Percentiles rank a stretch among this genome's conserved stretches.
Evolutionary conservation across 2,797 vertebrate species (phyloP).

Genomic region (Alauda arvensis): DNA sequence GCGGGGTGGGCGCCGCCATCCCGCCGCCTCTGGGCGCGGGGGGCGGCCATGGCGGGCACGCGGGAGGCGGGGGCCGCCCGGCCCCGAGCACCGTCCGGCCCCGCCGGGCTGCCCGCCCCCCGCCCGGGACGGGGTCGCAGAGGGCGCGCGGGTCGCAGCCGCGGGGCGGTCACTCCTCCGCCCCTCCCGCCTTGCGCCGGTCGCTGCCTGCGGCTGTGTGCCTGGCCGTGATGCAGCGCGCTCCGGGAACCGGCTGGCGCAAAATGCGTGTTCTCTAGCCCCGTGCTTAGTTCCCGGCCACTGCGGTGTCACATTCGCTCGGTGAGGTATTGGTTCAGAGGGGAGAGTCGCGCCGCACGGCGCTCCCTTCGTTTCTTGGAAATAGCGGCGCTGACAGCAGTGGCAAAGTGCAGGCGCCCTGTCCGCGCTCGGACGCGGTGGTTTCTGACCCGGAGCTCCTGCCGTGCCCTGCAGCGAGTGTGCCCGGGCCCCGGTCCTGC

Average conservation of each 20-base stretch:
- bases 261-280: rapidly evolving
- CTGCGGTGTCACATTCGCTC: neutral
- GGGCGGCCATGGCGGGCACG: neutral
- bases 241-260: neutral
- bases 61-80: neutral
- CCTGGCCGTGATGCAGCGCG: neutral
- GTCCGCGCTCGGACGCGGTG: rapidly evolving
- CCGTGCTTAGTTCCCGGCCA: neutral
- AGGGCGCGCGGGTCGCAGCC: neutral
- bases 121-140: neutral
- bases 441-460: neutral
- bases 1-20: neutral
- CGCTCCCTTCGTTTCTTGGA: rapidly evolving
- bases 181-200: neutral
- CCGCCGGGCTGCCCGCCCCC: neutral
- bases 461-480: rapidly evolving
- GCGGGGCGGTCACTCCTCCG: neutral
- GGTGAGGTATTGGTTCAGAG: rapidly evolving
- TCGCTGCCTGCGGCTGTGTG: neutral
- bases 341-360: rapidly evolving
- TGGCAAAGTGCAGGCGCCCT: neutral
- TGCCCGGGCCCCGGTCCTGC: neutral
- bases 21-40: neutral
- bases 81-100: neutral
- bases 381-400: rapidly evolving